Conservation (phyloP, 2,888 invertebrate species). For the Drosophila mayaguana region DNA sequence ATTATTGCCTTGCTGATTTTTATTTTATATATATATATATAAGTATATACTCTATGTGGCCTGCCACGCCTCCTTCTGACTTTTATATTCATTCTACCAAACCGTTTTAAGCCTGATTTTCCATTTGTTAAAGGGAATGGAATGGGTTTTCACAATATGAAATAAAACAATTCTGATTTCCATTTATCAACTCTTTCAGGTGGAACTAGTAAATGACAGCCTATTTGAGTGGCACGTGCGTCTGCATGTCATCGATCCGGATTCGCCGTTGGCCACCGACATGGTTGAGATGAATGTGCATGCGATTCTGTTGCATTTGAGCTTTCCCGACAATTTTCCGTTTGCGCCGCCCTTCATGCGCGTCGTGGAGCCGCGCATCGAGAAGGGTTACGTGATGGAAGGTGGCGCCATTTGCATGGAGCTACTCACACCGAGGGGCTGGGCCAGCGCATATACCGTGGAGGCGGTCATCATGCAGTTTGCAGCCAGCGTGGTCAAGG, state of each 20-base stretch:
- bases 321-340: constrained; percentile 95
- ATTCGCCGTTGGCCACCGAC: constrained; percentile 93
- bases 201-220: constrained; percentile 94
- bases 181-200: constrained; percentile 82
- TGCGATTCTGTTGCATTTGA: constrained; percentile 91
- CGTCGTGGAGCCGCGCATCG: constrained; percentile 92
- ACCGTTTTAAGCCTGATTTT: too few relatives aligned
- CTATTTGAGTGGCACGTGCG: constrained; percentile 95
- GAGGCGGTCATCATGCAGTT: constrained; percentile 96
- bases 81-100: too few relatives aligned
- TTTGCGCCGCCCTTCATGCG: constrained; percentile 95
- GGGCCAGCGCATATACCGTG: constrained; percentile 88
- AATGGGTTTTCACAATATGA: not conserved
- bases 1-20: too few relatives aligned
- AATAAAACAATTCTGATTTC: not conserved
- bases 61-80: too few relatives aligned
- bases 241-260: constrained; percentile 92
- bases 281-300: constrained; percentile 91
- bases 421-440: constrained; percentile 93
- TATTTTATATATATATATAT: too few relatives aligned
- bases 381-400: constrained; percentile 95
- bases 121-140: too few relatives aligned
- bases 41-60: too few relatives aligned
- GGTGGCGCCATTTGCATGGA: constrained; percentile 96
- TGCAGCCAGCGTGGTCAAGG: constrained; percentile 94